Evolutionary conservation across 2,113 vertebrate species (phyloP), one percentile per base, ranked within the genome.

Genomic region (Hyla sarda): DNA sequence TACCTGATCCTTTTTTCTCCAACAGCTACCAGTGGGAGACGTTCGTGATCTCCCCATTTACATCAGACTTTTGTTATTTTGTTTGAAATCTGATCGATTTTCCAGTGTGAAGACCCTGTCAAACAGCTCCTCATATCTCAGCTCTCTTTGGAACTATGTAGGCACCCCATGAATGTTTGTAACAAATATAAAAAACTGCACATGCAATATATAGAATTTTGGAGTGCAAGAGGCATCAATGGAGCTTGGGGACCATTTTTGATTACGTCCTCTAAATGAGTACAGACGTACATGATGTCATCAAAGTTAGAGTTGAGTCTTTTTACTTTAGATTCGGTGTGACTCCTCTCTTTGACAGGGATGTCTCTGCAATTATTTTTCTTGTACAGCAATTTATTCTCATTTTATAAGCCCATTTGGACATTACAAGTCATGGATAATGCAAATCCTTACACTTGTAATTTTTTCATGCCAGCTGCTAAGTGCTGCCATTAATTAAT

Each of bases 401-500:
- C 65, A 58, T 72, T 54, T 67, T 80, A 79, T 28, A 86, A 71
- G 84, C 75, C 48, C 45, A 71, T 72, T 80, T 80, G 84, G 62
- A 71, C 76, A 54, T 84, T 75, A 84, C 71, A 32, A 84, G 82
- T 48, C 72, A 65, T 10, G 79, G 45, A 88, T 52, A 82, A 50
- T 23, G 62, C 71, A 87, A 37, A 41, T 88, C 84, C 87, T 41
- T 62, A 82, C 11, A 17, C 67, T 0, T 72, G 62, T 80, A 80
- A 72, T 88, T 58, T 17, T 82, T 50, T 77, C 48, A 16, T 83
- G 83, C 69, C 89, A 88, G 82, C 84, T 83, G 84, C 82, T 85
- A 87, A 69, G 89, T 79, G 85, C 81, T 82, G 87, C 88, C 88
- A 90, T 91, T 88, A 91, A 90, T 89, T 88, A 85, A 88, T 88